These are phyloP conservation scores for Orchesella cincta DNA, from an alignment of 1,140 invertebrate species.

Conservation along the genomic window DNA sequence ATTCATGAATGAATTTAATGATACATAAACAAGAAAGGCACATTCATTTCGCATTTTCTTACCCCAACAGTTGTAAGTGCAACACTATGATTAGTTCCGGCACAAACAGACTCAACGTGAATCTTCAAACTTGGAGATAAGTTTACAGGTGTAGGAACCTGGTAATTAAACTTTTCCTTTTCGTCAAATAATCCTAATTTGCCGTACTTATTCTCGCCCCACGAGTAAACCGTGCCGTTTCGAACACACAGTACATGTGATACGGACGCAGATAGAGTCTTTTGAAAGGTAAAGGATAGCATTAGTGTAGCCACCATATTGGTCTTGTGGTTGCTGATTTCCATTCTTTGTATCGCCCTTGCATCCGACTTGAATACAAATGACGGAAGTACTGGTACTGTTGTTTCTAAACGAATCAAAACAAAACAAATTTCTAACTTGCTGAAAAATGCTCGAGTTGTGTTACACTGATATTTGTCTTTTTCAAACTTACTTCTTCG, in stretches of 20 bases:
- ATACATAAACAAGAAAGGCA: no score
- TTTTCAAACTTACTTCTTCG: slow-evolving; percentile 40
- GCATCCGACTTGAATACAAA: slow-evolving; percentile 39
- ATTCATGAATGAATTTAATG: no score
- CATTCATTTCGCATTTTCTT: no score
- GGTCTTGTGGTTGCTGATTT: slow-evolving; percentile 30
- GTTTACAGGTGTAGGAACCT: slow-evolving; percentile 36
- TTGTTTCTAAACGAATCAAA: neutral
- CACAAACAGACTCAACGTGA: slow-evolving; percentile 44
- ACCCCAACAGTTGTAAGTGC: slow-evolving; percentile 46
- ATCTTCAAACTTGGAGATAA: slow-evolving; percentile 36
- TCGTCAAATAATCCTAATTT: slow-evolving; percentile 31
- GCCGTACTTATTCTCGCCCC: slow-evolving; percentile 48
- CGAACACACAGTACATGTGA: slow-evolving; percentile 42
- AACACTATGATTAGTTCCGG: slow-evolving; percentile 44
- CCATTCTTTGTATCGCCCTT: slow-evolving; percentile 31
- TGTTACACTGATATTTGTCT: neutral
- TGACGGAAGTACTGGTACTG: slow-evolving; percentile 25
- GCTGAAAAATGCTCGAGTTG: neutral
- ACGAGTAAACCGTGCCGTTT: slow-evolving; percentile 46
- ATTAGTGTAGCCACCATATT: slow-evolving; percentile 40
- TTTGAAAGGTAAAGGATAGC: slow-evolving; percentile 24
- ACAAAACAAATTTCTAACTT: neutral
- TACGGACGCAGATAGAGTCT: slow-evolving; percentile 37
- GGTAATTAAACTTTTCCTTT: neutral